Percentiles rank a stretch among this genome's conserved stretches.
Conservation (phyloP, 1,140 invertebrate species). For the Listronotus bonariensis region DNA sequence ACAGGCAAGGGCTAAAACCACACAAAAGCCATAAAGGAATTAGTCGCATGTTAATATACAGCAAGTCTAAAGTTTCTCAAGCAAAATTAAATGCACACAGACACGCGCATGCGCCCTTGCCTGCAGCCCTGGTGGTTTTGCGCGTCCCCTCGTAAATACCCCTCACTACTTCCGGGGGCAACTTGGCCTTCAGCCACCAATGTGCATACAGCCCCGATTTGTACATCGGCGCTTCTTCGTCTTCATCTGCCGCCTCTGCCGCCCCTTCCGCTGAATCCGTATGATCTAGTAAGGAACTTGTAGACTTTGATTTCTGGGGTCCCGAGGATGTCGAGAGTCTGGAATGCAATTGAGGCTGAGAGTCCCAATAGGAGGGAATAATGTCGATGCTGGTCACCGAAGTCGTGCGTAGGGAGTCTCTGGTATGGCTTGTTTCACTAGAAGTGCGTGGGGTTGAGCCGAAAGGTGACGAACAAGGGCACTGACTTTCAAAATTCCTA, state of each 20-base stretch:
- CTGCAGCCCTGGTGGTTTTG: constrained; percentile 56
- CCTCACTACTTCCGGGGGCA: constrained; percentile 67
- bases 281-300: constrained; percentile 37
- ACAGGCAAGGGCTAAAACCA: constrained; percentile 53
- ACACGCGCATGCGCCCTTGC: constrained; percentile 63
- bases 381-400: constrained; percentile 58
- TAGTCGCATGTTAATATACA: constrained; percentile 21
- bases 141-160: constrained; percentile 57
- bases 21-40: constrained; percentile 14
- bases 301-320: constrained; percentile 41
- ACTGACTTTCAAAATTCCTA: constrained; percentile 69
- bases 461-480: constrained; percentile 73
- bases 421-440: constrained; percentile 57
- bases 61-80: constrained; percentile 31
- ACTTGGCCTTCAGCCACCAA: constrained; percentile 88
- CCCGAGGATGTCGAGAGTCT: constrained; percentile 38
- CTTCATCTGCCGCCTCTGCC: constrained; percentile 33
- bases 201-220: constrained; percentile 85
- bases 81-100: constrained; percentile 26
- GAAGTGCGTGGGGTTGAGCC: constrained; percentile 69
- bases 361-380: constrained; percentile 55
- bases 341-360: constrained; percentile 50
- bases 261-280: constrained; percentile 14
- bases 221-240: constrained; percentile 60
- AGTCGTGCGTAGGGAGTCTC: constrained; percentile 58